A percentile compares a stretch with the other conserved stretches of the same genome.
Evolutionary conservation across 2,797 vertebrate species (phyloP).

Genomic region (Lutjanus campechanus): DNA sequence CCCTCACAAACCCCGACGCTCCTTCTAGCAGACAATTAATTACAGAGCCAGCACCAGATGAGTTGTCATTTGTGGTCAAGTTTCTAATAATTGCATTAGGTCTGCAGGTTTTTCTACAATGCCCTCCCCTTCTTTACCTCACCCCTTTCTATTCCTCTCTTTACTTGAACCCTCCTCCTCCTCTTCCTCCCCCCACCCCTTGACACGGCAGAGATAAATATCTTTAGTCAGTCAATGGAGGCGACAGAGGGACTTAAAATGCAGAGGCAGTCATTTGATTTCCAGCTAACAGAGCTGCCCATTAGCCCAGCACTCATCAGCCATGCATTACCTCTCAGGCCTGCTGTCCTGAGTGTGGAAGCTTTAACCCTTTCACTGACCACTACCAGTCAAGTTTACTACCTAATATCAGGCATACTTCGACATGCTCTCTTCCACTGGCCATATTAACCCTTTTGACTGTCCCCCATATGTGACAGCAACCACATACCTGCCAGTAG

Average conservation of each 20-base stretch:
- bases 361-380: slow-evolving; percentile 68
- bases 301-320: slow-evolving; percentile 85
- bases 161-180: slow-evolving; percentile 39
- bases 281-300: slow-evolving; percentile 83
- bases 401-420: background rate
- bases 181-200: slow-evolving; percentile 32
- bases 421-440: background rate
- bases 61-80: slow-evolving; percentile 84
- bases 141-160: slow-evolving; percentile 43
- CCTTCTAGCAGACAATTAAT: slow-evolving; percentile 81
- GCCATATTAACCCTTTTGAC: background rate
- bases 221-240: slow-evolving; percentile 82
- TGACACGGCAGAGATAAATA: slow-evolving; percentile 82
- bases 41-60: slow-evolving; percentile 74
- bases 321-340: slow-evolving; percentile 79
- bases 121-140: slow-evolving; percentile 38
- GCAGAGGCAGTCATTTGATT: slow-evolving; percentile 85
- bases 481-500: background rate
- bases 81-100: slow-evolving; percentile 85
- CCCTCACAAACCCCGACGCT: slow-evolving; percentile 44
- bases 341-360: slow-evolving; percentile 59
- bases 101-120: slow-evolving; percentile 64
- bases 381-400: slow-evolving; percentile 33
- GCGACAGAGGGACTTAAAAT: slow-evolving; percentile 83
- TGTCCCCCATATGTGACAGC: background rate